Conservation (phyloP, 2,113 vertebrate genomes). For the Gopherus evgoodei region DNA sequence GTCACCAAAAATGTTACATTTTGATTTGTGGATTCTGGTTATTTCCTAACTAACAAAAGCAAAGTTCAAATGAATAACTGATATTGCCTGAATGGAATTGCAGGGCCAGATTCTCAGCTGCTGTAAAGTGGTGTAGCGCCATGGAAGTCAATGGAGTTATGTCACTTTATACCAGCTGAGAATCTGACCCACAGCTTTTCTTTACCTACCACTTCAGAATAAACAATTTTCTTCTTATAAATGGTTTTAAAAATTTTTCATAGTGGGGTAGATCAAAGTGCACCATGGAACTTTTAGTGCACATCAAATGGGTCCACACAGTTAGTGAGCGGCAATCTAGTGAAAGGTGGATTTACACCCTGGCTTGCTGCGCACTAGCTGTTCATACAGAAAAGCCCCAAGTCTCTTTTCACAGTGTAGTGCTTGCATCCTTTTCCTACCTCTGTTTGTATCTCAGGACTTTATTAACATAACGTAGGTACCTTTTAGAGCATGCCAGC, state of each 20-base stretch:
- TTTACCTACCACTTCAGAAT: background rate
- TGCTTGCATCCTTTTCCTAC: background rate
- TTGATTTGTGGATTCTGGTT: fast-evolving
- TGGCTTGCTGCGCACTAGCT: background rate
- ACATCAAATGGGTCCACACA: background rate
- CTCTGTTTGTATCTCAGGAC: background rate
- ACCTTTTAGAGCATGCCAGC: background rate
- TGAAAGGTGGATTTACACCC: background rate
- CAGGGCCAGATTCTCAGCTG: background rate
- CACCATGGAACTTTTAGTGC: background rate
- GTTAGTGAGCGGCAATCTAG: background rate
- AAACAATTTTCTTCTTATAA: background rate
- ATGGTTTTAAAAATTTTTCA: background rate
- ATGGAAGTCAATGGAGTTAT: background rate
- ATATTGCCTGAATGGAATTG: background rate
- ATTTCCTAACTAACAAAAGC: background rate
- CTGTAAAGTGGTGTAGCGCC: background rate
- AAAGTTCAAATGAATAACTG: background rate
- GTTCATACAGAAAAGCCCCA: background rate
- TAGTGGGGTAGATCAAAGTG: background rate
- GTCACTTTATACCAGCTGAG: background rate
- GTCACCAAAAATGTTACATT: background rate
- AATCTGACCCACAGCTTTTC: background rate
- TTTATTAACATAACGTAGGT: background rate
- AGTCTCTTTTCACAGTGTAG: background rate